These are phyloP conservation scores for Zoroaster sp. DNA, from an alignment of 53 echinoderm and acorn worm genomes.

Conservation along the genomic window DNA sequence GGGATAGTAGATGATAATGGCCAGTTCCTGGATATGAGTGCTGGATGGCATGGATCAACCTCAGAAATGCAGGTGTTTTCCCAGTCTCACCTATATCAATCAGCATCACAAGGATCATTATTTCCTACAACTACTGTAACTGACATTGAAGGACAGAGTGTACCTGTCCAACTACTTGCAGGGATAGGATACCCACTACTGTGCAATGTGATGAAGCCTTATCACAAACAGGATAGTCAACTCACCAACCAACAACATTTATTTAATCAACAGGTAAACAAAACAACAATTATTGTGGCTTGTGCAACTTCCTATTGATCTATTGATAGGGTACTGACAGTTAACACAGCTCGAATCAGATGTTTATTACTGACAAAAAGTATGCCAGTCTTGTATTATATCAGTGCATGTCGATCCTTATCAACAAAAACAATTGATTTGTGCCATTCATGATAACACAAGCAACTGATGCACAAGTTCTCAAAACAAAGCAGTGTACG, in stretches of 20 bases:
- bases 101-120: background rate
- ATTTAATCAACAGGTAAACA: slow-evolving; percentile 36
- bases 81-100: slow-evolving; percentile 16
- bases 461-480: too few species aligned
- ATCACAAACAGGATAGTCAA: background rate
- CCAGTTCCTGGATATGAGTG: slow-evolving; percentile 15
- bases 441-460: too few species aligned
- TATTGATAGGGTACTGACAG: too few species aligned
- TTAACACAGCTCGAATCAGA: too few species aligned
- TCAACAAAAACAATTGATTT: too few species aligned
- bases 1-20: slow-evolving; percentile 39
- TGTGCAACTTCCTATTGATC: too few species aligned
- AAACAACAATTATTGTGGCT: too few species aligned
- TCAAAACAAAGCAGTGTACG: too few species aligned
- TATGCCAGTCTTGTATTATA: too few species aligned
- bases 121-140: background rate
- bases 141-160: slow-evolving; percentile 20
- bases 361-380: too few species aligned
- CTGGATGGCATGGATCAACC: slow-evolving; percentile 28
- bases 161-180: slow-evolving; percentile 16
- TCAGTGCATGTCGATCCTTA: too few species aligned
- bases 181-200: slow-evolving; percentile 5
- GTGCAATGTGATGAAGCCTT: slow-evolving; percentile 15
- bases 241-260: background rate
- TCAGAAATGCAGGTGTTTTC: background rate